phyloP scores from a whole-genome alignment of 2,888 invertebrate genomes.

The Mesorhabditis spiculigera region DNA sequence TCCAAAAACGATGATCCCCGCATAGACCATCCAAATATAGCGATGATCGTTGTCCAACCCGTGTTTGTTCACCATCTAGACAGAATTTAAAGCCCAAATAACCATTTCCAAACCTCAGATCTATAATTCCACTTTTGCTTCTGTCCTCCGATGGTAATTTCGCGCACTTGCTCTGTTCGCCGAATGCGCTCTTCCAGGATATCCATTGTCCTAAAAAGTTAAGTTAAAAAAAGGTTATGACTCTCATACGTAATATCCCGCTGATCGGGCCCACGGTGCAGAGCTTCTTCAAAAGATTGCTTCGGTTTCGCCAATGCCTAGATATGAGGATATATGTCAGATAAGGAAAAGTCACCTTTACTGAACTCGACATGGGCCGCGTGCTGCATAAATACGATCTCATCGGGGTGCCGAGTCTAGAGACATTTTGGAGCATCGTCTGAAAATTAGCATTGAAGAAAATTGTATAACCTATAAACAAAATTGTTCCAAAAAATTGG shows the following conservation, averaged over 20 bases:
- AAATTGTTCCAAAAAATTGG: not conserved
- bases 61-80: conserved; percentile 37
- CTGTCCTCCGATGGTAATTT: conserved; percentile 37
- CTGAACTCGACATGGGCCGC: not conserved
- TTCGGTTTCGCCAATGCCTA: not conserved
- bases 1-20: conserved; percentile 40
- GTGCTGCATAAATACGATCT: not conserved
- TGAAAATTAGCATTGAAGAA: not conserved
- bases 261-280: conserved; percentile 26
- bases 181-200: conserved; percentile 39
- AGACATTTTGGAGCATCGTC: not conserved
- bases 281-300: conserved; percentile 4
- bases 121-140: conserved; percentile 45
- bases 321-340: not conserved
- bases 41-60: conserved; percentile 44
- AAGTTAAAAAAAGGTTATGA: not conserved
- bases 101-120: conserved; percentile 35
- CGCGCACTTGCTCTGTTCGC: conserved; percentile 20
- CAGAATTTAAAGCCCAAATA: not conserved
- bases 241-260: conserved; percentile 34
- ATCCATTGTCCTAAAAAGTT: conserved; percentile 34
- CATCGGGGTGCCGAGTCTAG: not conserved
- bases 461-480: not conserved
- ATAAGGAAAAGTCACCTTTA: not conserved
- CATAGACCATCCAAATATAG: conserved; percentile 45